Base-by-base conservation (phyloP, 2,113 vertebrate species). In the Protobothrops flavoviridis region DNA sequence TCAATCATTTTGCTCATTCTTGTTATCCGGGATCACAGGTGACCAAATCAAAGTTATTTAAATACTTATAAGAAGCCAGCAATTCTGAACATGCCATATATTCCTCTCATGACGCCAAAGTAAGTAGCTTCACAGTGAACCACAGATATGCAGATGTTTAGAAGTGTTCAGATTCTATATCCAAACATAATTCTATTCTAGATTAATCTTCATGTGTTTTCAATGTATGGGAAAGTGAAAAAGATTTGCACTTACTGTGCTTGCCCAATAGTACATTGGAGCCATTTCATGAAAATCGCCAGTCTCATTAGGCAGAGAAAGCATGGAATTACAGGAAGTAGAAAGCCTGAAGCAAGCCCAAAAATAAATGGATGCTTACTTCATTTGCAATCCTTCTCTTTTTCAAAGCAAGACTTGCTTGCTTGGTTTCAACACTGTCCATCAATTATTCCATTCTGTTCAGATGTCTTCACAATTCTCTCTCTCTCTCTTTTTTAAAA, bases 351-450 rank as follows among this genome's bases (percentile, higher is more conserved):
- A 91, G 26, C 43, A 29, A 43, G 0, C 11, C 0, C 1, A 56
- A 85, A 85, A 85, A 26, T 43, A 85, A 85, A 26, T 85, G 90
- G 50, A 55, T 1, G 1, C 53, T 33, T 88, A 4, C 52, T 20
- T 53, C 50, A 87, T 24, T 88, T 89, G 8, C 15, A 39, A 24
- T 74, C 43, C n/a, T n/a, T 9, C 8, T n/a, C 64, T 33, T 11
- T n/a, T 13, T 94, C 93, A 85, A 91, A 39, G 23, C 6, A 56
- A 52, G 64, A 69, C 64, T 50, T 1, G 45, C 93, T 91, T 93
- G 45, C 53, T 52, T 93, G 6, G 55, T 11, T 57, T 92, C 57
- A 93, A 86, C 53, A 93, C 17, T 87, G 11, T 0, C 1, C 9
- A 45, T 91, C 21, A 10, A 48, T 88, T 69, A 61, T 64, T 89